Evolutionary conservation across 2,797 vertebrate genomes (phyloP), one percentile per base, ranked within the genome.

Genomic region (Taeniopygia guttata): DNA sequence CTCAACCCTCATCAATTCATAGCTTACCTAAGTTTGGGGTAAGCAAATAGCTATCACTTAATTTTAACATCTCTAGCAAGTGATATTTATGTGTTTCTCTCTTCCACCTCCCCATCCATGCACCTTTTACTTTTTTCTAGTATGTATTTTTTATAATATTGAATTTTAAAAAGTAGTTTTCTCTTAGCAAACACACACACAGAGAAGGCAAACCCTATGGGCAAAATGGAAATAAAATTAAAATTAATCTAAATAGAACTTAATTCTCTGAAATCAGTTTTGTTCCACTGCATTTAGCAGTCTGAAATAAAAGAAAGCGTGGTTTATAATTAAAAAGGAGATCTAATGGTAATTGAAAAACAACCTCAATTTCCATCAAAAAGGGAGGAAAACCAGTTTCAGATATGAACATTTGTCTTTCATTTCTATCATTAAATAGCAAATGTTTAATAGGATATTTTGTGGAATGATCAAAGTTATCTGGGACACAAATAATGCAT

Each of bases 181-280:
- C 25, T 66, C 70, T 49, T 79, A n/a, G 14, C 13, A 93, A 76
- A 80, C 29, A 67, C 11, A 78, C 4, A 68, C 29, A 29, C 4
- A 68, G 27, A 92, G 84, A 94, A 64, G 29, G 10, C 58, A 93
- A 88, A 76, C 34, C 48, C 54, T 88, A 27, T 32, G 49, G 54
- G 29, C 25, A 67, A 67, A 64, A 48, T 29, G 30, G 48, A 79
- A 91, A 95, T 93, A 70, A 92, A 93, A 96, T 93, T 75, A 90
- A 91, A 96, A 88, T 84, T 0, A 95, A 95, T 93, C 84, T 87
- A 80, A 95, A 72, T 32, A 80, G 64, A 89, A 86, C 70, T 92
- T 80, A 93, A 89, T 85, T 80, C 42, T 87, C 79, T 64, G 46
- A 93, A 94, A 96, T 94, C 45, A 88, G 62, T 94, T 95, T 93